Evolutionary conservation across 2,888 invertebrate species (phyloP).

Genomic region (Sclerodermus sp.): DNA sequence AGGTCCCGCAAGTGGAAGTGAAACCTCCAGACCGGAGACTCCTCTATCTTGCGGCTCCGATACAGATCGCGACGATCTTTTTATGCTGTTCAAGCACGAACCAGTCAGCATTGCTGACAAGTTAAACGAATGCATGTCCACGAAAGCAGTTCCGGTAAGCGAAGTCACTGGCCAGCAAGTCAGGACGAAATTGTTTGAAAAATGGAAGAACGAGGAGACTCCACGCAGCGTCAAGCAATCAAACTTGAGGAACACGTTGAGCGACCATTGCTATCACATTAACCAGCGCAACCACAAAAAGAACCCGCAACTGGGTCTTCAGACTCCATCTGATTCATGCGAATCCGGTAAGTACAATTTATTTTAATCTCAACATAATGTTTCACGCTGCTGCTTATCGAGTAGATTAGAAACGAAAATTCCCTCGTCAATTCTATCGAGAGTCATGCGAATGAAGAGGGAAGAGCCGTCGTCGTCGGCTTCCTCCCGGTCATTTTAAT

Average conservation of each 20-base stretch:
- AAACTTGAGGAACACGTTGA: slow-evolving; percentile 43
- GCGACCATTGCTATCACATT: slow-evolving; percentile 70
- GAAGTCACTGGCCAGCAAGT: slow-evolving; percentile 48
- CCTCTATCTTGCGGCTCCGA: slow-evolving; percentile 48
- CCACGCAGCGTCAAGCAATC: slow-evolving; percentile 30
- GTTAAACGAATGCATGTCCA: slow-evolving; percentile 27
- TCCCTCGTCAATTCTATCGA: no score
- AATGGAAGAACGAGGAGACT: slow-evolving; percentile 3
- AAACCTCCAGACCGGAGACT: slow-evolving; percentile 50
- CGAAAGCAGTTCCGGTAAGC: slow-evolving; percentile 41
- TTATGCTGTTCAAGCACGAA: slow-evolving; percentile 46
- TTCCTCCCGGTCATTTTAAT: no score
- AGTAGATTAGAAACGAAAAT: no score
- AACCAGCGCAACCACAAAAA: slow-evolving; percentile 57
- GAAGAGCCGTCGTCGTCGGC: no score
- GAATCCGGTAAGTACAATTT: slow-evolving; percentile 76
- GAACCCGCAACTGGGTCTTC: slow-evolving; percentile 73
- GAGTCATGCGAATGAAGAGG: no score
- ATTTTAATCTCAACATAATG: no score
- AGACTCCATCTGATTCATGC: slow-evolving; percentile 89
- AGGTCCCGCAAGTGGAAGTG: slow-evolving; percentile 54
- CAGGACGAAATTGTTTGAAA: slow-evolving; percentile 24
- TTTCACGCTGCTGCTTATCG: no score
- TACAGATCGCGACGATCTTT: slow-evolving; percentile 39
- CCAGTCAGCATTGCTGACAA: slow-evolving; percentile 47